Evolutionary conservation across 2,113 vertebrate genomes (phyloP).

Genomic region (Naja naja): DNA sequence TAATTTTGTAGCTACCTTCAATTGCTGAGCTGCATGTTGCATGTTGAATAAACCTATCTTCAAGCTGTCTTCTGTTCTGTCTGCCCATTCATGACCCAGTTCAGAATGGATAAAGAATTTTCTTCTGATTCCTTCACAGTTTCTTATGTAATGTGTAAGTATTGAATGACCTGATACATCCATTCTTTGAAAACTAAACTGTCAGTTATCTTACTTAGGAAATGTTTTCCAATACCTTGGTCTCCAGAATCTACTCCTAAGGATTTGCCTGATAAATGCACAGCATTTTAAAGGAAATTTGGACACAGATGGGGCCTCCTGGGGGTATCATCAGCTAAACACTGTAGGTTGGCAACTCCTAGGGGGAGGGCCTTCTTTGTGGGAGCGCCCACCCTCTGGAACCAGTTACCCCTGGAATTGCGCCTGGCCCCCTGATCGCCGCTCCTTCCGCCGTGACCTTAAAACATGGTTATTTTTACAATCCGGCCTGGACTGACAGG

Average conservation of each 20-base stretch:
- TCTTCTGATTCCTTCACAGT: neutral
- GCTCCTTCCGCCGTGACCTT: no score
- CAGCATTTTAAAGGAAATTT: conserved; percentile 56
- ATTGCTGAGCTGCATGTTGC: neutral
- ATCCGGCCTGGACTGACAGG: no score
- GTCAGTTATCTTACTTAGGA: conserved; percentile 10
- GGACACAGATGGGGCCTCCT: no score
- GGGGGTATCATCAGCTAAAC: no score
- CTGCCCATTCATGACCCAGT: neutral
- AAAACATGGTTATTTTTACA: no score
- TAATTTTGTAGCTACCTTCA: neutral
- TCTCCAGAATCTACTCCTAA: conserved; percentile 31
- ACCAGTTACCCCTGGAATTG: no score
- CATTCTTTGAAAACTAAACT: neutral
- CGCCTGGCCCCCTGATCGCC: no score
- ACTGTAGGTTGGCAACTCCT: no score
- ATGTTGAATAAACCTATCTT: neutral
- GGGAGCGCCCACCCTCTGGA: no score
- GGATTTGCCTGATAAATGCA: conserved; percentile 54
- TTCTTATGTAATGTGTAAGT: neutral
- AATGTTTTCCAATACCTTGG: neutral
- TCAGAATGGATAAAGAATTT: neutral
- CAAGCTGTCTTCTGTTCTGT: neutral
- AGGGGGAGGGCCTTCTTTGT: no score
- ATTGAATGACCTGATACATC: neutral